A percentile compares a stretch with the other conserved stretches of the same genome.
phyloP scores from a whole-genome alignment of 1,140 invertebrate genomes.

The Nymphalis io region DNA sequence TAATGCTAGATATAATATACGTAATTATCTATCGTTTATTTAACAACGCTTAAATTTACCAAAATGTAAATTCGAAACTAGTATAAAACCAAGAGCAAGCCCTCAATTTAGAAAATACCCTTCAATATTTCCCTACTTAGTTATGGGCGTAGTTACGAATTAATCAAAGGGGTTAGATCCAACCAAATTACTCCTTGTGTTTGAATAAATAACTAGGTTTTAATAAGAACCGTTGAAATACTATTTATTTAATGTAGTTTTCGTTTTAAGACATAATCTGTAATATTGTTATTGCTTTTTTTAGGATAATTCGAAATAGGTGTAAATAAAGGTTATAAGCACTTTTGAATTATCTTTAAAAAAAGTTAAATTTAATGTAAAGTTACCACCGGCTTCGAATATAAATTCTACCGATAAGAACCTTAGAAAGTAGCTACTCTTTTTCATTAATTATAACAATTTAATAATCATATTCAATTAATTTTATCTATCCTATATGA shows the following conservation, averaged over 20 bases:
- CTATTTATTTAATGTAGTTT: not conserved
- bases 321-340: too few relatives aligned
- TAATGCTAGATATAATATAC: not conserved
- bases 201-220: constrained; percentile 18
- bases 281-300: not conserved
- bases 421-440: too few relatives aligned
- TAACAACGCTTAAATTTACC: not conserved
- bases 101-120: constrained; percentile 23
- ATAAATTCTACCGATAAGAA: too few relatives aligned
- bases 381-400: too few relatives aligned
- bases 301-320: not conserved
- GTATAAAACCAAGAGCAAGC: constrained; percentile 17
- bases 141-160: constrained; percentile 27
- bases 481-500: too few relatives aligned
- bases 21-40: not conserved
- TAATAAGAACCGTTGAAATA: constrained; percentile 4
- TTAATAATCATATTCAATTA: too few relatives aligned
- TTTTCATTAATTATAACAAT: too few relatives aligned
- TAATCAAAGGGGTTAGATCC: constrained; percentile 29
- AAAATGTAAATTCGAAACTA: constrained; percentile 11
- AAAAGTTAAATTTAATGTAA: too few relatives aligned
- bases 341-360: too few relatives aligned
- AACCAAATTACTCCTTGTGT: constrained; percentile 25
- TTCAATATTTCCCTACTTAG: constrained; percentile 30
- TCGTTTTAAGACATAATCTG: too few relatives aligned